A percentile compares a stretch with the other conserved stretches of the same genome.
These are phyloP conservation scores for Maniola jurtina DNA, from an alignment of 1,140 invertebrate genomes.

Conservation along the genomic window DNA sequence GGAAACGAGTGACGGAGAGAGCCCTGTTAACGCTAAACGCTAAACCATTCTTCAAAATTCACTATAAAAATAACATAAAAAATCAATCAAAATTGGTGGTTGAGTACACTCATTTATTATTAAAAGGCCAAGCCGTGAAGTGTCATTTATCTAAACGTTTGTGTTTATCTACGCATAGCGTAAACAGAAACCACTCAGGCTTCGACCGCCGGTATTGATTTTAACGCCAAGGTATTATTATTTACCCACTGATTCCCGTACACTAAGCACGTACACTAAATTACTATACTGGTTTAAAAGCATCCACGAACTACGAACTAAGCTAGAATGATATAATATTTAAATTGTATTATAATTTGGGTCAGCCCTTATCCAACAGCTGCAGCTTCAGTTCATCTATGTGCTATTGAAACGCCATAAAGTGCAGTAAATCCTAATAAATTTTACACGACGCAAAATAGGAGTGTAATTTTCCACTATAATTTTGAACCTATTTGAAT, in stretches of 20 bases:
- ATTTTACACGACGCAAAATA: too few species aligned
- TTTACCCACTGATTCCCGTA: not conserved
- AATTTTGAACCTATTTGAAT: too few species aligned
- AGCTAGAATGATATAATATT: too few species aligned
- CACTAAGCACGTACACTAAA: not conserved
- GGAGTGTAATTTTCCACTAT: too few species aligned
- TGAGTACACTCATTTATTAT: slow-evolving; percentile 6
- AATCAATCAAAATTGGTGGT: not conserved
- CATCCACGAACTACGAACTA: not conserved
- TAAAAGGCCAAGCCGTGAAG: not conserved
- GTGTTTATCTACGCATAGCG: not conserved
- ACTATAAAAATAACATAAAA: not conserved
- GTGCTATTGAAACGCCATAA: too few species aligned
- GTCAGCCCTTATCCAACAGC: too few species aligned
- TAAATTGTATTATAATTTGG: too few species aligned
- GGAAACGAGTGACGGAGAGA: too few species aligned
- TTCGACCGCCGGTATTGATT: not conserved
- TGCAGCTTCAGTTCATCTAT: too few species aligned
- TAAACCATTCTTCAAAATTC: not conserved
- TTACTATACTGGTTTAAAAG: too few species aligned
- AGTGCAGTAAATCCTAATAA: too few species aligned
- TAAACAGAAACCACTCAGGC: slow-evolving; percentile 7
- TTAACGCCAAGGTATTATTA: not conserved
- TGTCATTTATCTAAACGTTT: slow-evolving; percentile 6
- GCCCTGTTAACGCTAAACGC: too few species aligned